phyloP scores from a whole-genome alignment of 1,140 invertebrate species.

The Popillia japonica region DNA sequence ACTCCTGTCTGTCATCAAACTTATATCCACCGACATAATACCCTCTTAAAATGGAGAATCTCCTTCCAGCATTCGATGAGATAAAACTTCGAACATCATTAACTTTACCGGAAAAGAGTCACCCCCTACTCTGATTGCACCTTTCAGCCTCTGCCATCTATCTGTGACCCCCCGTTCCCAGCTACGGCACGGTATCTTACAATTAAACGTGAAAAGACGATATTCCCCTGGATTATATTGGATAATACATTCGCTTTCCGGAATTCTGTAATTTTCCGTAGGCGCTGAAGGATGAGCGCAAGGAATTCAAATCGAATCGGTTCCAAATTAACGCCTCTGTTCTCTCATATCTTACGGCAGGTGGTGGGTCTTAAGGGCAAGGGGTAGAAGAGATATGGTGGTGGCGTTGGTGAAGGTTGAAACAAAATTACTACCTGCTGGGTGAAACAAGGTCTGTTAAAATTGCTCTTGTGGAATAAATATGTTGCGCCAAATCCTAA shows the following conservation, averaged over 20 bases:
- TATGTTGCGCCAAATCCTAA: too few relatives aligned
- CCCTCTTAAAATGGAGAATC: not conserved
- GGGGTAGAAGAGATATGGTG: not conserved
- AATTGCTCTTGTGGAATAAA: too few relatives aligned
- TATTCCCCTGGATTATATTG: conserved; percentile 3
- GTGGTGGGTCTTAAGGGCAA: not conserved
- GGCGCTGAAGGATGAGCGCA: conserved; percentile 4
- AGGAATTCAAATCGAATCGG: conserved; percentile 21
- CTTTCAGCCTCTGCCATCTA: not conserved
- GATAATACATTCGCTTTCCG: conserved; percentile 23
- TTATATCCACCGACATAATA: too few relatives aligned
- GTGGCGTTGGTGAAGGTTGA: not conserved
- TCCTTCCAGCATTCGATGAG: not conserved
- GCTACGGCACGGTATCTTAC: conserved; percentile 7
- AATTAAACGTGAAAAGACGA: conserved; percentile 27
- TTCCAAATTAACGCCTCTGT: conserved; percentile 20
- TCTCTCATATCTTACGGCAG: conserved; percentile 27
- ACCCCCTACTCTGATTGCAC: not conserved
- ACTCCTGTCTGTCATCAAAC: too few relatives aligned
- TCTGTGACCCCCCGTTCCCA: not conserved
- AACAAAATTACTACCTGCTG: not conserved
- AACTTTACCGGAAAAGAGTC: not conserved
- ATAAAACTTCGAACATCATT: not conserved
- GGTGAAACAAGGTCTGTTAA: not conserved
- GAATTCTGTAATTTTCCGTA: conserved; percentile 32